A percentile compares a stretch with the other conserved stretches of the same genome.
These are phyloP conservation scores for Psittacus erithacus DNA, from an alignment of 2,113 vertebrate species.

Conservation along the genomic window DNA sequence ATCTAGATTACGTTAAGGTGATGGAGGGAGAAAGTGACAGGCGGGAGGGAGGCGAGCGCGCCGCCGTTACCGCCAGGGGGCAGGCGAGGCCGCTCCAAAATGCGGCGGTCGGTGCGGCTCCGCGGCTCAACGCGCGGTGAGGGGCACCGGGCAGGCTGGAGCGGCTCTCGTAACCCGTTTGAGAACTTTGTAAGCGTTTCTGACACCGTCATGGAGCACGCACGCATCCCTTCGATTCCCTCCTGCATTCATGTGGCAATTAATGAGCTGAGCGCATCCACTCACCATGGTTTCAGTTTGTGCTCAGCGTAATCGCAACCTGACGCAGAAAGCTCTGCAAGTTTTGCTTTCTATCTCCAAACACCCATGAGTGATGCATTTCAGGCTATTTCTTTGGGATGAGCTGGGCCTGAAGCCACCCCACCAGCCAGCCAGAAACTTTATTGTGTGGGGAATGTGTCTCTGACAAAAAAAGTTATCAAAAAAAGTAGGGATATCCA, in stretches of 20 bases:
- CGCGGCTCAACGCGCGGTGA: rapidly evolving
- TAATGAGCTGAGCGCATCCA: rapidly evolving
- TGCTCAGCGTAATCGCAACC: rapidly evolving
- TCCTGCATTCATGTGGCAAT: rapidly evolving
- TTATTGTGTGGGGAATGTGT: rapidly evolving
- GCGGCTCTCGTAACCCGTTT: rapidly evolving
- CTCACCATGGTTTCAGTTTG: rapidly evolving
- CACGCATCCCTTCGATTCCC: neutral
- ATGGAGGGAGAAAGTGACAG: rapidly evolving
- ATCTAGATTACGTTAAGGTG: rapidly evolving
- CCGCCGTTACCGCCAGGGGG: constrained; percentile 47
- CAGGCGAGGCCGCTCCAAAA: constrained; percentile 17
- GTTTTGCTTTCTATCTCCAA: rapidly evolving
- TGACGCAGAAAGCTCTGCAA: neutral
- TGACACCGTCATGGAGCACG: rapidly evolving
- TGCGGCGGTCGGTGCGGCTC: no score
- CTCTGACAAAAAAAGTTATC: rapidly evolving
- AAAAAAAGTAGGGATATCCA: no score
- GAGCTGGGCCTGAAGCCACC: neutral
- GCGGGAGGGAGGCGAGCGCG: neutral
- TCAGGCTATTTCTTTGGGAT: rapidly evolving
- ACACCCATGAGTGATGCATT: rapidly evolving
- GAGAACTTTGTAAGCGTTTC: rapidly evolving
- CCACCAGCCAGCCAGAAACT: neutral
- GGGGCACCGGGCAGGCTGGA: neutral